Evolutionary conservation across 1,140 invertebrate species (phyloP), one percentile per base, ranked within the genome.

Genomic region (Drosophila sechellia): DNA sequence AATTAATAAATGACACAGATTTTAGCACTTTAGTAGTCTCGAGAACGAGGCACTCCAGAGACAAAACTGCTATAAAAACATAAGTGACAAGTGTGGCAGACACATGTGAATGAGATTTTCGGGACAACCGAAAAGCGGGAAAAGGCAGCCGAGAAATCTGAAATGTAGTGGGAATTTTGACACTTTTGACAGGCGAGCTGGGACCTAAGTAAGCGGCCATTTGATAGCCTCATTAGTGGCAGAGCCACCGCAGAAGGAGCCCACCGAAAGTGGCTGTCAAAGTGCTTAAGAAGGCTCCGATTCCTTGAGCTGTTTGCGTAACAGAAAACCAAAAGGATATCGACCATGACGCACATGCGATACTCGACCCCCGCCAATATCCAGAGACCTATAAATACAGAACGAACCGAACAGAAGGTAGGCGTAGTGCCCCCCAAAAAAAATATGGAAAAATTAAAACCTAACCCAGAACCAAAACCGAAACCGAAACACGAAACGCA

Each of bases 151-250:
- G 60, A 69, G 50, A 78, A 79, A 86, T 74, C 77, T 56, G 48
- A 69, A 60, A 64, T 69, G 75, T 73, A 70, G 59, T 57, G 54
- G 55, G 59, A 89, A 90, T 89, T 89, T 89, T 89, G 84, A 89
- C 84, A 89, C 80, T 75, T 89, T 80, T 84, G 84, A 89, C 84
- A 89, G 76, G 50, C 65, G 57, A 72, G 58, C 52, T 48, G 45
- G 58, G 35, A 52, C 35, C 25, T 15, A 35, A 66, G 58, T 68
- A 86, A 79, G 81, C 81, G 85, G 83, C 80, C 84, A 89, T 89
- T 84, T 89, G 84, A 89, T 89, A 89, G 84, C 84, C 84, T 89
- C 84, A 89, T 89, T 89, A 89, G 84, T 77, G 77, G 4, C 58
- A 70, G 79, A 79, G 79, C 75, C 79, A 86, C 79, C 79, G 75